These are phyloP conservation scores for Aplysia californica DNA, from an alignment of 1,140 invertebrate species.

Conservation along the genomic window DNA sequence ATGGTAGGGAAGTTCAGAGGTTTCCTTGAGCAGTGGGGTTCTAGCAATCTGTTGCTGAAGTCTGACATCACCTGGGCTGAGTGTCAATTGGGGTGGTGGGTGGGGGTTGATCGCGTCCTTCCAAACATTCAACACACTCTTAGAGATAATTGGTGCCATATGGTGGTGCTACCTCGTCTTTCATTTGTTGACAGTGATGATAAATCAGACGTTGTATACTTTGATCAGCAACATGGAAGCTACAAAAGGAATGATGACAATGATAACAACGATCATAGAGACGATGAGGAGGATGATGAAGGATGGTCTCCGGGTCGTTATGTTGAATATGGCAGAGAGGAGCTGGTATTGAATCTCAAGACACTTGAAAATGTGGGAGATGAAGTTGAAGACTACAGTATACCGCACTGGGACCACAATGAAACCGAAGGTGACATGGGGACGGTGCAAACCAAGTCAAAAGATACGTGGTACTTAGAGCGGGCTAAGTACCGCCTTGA, in stretches of 20 bases:
- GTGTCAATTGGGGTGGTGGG: slow-evolving; percentile 9
- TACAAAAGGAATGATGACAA: not conserved
- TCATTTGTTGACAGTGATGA: not conserved
- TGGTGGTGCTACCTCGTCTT: not conserved
- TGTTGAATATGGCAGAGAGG: not conserved
- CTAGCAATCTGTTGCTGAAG: slow-evolving; percentile 9
- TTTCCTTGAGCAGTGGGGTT: slow-evolving; percentile 1
- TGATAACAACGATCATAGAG: not conserved
- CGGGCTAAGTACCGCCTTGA: not conserved
- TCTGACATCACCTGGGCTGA: not conserved
- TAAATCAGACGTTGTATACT: not conserved
- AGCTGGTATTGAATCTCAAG: not conserved
- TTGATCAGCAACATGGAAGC: not conserved
- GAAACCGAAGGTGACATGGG: not conserved
- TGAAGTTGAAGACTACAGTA: not conserved
- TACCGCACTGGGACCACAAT: not conserved
- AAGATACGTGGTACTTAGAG: not conserved
- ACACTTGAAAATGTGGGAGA: not conserved
- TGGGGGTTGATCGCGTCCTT: not conserved
- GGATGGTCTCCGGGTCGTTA: too few relatives aligned
- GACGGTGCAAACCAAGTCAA: not conserved
- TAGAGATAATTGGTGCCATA: not conserved
- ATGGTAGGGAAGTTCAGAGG: not conserved
- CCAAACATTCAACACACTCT: not conserved
- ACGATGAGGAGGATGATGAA: not conserved